phyloP scores from a whole-genome alignment of 2,113 vertebrate species.

The Neodon shergylaensis region DNA sequence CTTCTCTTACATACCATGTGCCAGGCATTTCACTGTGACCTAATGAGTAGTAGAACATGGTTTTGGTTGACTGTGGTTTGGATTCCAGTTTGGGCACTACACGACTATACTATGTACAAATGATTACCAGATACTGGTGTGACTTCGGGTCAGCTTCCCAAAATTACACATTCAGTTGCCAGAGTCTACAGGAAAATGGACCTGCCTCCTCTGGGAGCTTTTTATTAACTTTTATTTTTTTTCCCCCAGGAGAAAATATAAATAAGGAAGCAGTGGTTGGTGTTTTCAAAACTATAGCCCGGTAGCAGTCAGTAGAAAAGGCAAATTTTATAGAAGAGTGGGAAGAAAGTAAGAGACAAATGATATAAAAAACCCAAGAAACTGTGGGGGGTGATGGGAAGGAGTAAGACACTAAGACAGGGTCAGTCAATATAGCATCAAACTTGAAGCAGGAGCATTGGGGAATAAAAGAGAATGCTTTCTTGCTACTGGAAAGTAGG shows the following conservation, averaged over 20 bases:
- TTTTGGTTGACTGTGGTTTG: background rate
- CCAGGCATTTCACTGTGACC: background rate
- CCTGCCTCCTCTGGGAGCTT: background rate
- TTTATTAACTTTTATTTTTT: background rate
- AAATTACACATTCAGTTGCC: background rate
- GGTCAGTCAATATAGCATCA: background rate
- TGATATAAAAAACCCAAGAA: background rate
- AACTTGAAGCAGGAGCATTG: background rate
- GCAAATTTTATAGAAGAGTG: background rate
- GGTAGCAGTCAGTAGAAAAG: conserved; percentile 30
- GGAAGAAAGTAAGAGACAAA: background rate
- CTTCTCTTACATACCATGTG: background rate
- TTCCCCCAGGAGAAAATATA: background rate
- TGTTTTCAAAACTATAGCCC: background rate
- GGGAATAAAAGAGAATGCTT: background rate
- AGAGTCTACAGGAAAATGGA: background rate
- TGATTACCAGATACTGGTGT: background rate
- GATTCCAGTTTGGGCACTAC: background rate
- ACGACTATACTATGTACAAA: background rate
- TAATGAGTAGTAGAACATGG: background rate
- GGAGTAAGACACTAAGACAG: background rate
- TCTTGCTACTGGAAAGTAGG: background rate
- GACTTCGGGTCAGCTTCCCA: background rate
- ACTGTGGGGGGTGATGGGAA: background rate
- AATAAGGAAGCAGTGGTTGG: background rate